Conservation (phyloP, 2,113 vertebrate genomes). For the Menidia beryllina region DNA sequence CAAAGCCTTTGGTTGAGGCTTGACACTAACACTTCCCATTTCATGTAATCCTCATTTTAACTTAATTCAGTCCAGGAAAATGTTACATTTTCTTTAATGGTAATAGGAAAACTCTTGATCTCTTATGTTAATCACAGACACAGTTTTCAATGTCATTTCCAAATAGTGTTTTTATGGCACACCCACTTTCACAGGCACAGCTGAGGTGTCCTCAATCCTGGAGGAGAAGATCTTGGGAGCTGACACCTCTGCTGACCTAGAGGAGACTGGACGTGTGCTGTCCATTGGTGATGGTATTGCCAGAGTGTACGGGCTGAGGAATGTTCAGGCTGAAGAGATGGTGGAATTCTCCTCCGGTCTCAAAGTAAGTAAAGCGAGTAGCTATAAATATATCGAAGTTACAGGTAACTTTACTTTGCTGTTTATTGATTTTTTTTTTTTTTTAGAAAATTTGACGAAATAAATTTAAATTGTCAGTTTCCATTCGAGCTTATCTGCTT, state of each 20-base stretch:
- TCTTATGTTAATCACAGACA: neutral
- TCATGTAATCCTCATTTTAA: neutral
- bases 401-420: too few relatives aligned
- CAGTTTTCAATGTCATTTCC: neutral
- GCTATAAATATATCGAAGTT: too few relatives aligned
- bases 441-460: too few relatives aligned
- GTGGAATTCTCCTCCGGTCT: slow-evolving; percentile 98
- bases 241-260: slow-evolving; percentile 90
- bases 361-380: slow-evolving; percentile 81
- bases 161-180: neutral
- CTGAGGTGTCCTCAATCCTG: slow-evolving; percentile 96
- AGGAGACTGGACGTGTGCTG: slow-evolving; percentile 96
- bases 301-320: slow-evolving; percentile 94
- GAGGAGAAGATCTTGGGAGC: slow-evolving; percentile 96
- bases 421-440: too few relatives aligned
- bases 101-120: too few relatives aligned
- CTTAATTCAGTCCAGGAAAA: too few relatives aligned
- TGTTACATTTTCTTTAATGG: neutral
- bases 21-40: neutral
- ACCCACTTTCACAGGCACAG: slow-evolving; percentile 84
- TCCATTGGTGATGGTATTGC: slow-evolving; percentile 98
- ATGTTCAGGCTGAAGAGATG: slow-evolving; percentile 99
- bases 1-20: neutral
- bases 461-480: neutral
- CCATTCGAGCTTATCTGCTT: neutral